Evolutionary conservation across 2,797 vertebrate genomes (phyloP).

Genomic region (Ispidina picta): DNA sequence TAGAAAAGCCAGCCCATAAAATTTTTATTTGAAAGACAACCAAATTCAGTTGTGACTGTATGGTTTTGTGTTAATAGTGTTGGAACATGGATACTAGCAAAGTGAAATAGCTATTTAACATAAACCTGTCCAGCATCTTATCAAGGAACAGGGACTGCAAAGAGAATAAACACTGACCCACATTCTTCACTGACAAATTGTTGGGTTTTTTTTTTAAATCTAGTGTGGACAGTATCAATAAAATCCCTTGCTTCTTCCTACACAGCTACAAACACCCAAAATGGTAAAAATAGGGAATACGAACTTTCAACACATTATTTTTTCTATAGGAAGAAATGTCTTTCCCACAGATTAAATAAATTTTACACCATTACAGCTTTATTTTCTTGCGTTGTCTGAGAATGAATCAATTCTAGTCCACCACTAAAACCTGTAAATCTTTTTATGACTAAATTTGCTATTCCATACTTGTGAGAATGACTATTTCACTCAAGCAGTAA

Average conservation of each 20-base stretch:
- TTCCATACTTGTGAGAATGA: neutral
- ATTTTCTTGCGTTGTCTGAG: neutral
- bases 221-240: neutral
- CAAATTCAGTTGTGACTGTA: neutral
- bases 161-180: neutral
- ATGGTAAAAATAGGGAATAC: neutral
- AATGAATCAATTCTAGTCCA: neutral
- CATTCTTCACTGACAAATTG: neutral
- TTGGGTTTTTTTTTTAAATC: neutral
- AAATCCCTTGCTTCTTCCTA: neutral
- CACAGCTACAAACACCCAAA: neutral
- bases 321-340: neutral
- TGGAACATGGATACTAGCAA: neutral
- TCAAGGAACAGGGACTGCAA: neutral
- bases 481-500: neutral
- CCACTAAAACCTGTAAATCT: neutral
- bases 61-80: accelerated
- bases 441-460: neutral
- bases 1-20: neutral
- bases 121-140: neutral
- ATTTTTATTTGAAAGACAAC: neutral
- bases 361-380: neutral
- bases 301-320: neutral
- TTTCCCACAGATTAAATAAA: neutral
- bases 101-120: neutral